Evolutionary conservation across 2,888 invertebrate species (phyloP).

Genomic region (Leptinotarsa peninsularis): DNA sequence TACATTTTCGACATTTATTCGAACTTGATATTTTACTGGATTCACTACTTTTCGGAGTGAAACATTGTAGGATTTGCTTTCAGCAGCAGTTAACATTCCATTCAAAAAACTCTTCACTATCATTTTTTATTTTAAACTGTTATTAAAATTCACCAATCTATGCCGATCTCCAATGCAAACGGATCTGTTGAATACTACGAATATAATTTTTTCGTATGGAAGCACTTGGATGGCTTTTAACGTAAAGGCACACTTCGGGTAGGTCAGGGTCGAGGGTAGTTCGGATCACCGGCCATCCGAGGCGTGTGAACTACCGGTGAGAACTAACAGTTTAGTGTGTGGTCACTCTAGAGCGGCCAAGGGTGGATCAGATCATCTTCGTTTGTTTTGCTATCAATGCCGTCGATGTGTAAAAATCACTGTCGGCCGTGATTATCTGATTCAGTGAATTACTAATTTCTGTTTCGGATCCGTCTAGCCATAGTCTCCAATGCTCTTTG

Average conservation of each 20-base stretch:
- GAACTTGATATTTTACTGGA: too few relatives aligned
- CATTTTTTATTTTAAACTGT: too few relatives aligned
- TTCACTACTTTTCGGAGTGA: too few relatives aligned
- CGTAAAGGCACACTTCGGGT: slow-evolving; percentile 62
- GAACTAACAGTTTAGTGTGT: slow-evolving; percentile 65
- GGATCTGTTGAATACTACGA: too few relatives aligned
- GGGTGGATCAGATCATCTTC: slow-evolving; percentile 52
- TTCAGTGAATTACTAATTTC: slow-evolving; percentile 56
- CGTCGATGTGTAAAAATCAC: slow-evolving; percentile 59
- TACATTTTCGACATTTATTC: too few relatives aligned
- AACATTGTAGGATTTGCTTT: too few relatives aligned
- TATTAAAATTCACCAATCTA: too few relatives aligned
- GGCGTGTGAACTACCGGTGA: slow-evolving; percentile 60
- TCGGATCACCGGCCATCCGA: slow-evolving; percentile 67
- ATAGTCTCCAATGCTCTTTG: slow-evolving; percentile 1
- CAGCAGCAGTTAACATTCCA: too few relatives aligned
- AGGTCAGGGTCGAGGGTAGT: slow-evolving; percentile 66
- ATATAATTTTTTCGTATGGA: slow-evolving; percentile 48
- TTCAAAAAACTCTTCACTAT: too few relatives aligned
- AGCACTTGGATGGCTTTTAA: slow-evolving; percentile 64
- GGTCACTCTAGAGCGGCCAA: slow-evolving; percentile 64
- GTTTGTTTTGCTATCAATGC: slow-evolving; percentile 57
- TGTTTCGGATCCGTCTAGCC: slow-evolving; percentile 52
- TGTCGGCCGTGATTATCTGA: slow-evolving; percentile 56
- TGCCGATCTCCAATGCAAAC: too few relatives aligned